Evolutionary conservation across 2,797 vertebrate genomes (phyloP).

Genomic region (Eulemur coronatus): DNA sequence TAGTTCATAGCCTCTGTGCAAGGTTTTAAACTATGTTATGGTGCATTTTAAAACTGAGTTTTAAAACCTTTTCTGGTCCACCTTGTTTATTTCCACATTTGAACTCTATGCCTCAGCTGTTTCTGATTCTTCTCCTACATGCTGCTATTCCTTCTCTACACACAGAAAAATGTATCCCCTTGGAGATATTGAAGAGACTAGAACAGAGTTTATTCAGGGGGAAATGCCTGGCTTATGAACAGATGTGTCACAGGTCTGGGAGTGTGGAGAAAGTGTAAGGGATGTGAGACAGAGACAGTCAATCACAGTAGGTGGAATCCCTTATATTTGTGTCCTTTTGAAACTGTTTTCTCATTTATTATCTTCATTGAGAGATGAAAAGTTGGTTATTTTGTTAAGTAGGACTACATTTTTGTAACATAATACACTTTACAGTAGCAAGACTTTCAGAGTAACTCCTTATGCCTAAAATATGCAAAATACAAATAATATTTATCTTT

Average conservation of each 20-base stretch:
- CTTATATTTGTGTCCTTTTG: neutral
- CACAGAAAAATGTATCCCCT: neutral
- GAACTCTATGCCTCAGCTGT: neutral
- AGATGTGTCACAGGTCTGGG: neutral
- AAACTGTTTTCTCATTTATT: neutral
- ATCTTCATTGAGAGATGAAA: neutral
- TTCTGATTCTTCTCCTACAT: neutral
- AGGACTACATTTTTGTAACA: constrained; percentile 12
- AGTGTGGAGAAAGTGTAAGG: neutral
- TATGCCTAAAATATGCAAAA: constrained; percentile 44
- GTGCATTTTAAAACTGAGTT: constrained; percentile 1
- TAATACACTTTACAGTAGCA: neutral
- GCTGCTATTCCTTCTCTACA: neutral
- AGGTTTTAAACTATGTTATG: neutral
- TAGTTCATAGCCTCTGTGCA: neutral
- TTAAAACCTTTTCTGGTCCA: neutral
- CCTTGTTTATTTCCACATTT: constrained; percentile 9
- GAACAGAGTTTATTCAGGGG: neutral
- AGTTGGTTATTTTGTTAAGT: constrained; percentile 4
- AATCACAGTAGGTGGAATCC: neutral
- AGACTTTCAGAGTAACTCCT: neutral
- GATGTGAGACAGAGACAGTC: neutral
- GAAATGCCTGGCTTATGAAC: neutral
- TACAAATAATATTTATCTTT: constrained; percentile 9
- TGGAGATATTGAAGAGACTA: neutral